These are phyloP conservation scores for Neodiprion fabricii DNA, from an alignment of 1,140 invertebrate species.

Conservation along the genomic window DNA sequence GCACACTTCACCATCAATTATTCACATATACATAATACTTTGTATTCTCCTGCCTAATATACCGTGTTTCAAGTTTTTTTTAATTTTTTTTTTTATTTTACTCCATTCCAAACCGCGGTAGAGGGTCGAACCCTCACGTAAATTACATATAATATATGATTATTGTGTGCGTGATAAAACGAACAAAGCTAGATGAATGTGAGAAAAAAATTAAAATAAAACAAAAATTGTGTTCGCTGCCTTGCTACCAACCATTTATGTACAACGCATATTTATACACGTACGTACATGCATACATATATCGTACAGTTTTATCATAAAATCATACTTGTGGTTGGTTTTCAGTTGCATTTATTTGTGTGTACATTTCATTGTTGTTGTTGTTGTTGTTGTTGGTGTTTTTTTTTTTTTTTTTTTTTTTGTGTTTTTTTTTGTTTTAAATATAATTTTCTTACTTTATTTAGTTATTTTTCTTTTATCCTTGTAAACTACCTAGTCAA, in stretches of 20 bases:
- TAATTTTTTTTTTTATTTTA: not conserved
- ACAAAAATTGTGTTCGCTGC: not conserved
- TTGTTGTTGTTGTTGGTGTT: conserved; percentile 13
- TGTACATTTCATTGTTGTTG: conserved; percentile 14
- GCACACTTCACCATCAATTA: not conserved
- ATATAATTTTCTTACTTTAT: conserved; percentile 22
- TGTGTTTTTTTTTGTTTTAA: conserved; percentile 17
- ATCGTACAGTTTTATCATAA: conserved; percentile 20
- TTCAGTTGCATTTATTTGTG: not conserved
- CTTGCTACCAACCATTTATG: not conserved
- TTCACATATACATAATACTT: not conserved
- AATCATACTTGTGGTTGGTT: not conserved
- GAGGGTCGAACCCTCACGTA: not conserved
- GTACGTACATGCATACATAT: not conserved
- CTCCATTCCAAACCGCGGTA: not conserved
- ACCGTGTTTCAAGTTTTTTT: not conserved
- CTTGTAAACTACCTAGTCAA: conserved; percentile 41
- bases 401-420: conserved; percentile 21
- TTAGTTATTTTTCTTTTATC: conserved; percentile 26
- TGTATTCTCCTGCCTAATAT: not conserved
- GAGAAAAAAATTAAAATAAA: not conserved
- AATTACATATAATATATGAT: too few species aligned
- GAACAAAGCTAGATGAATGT: not conserved
- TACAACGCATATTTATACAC: too few species aligned
- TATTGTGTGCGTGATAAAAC: too few species aligned